Evolutionary conservation across 2,888 invertebrate genomes (phyloP), one percentile per base, ranked within the genome.

Genomic region (Belgica antarctica): DNA sequence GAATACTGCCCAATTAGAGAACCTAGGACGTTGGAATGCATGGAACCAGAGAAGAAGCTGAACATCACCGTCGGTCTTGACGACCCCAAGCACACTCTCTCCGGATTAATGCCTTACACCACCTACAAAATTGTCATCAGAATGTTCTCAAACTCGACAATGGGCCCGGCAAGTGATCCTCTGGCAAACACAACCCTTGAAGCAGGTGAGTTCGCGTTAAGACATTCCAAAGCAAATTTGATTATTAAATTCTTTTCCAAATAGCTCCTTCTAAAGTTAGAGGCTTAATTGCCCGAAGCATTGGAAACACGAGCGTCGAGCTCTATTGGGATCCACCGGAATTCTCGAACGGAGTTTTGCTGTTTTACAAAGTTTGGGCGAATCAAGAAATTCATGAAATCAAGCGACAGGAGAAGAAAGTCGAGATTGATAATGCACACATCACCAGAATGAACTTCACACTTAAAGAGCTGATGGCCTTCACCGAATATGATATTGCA

Each of bases 51-150:
- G 75, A 76, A 71, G 76, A 80, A 73, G 76, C 75, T 72, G 15
- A 72, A 71, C 24, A 74, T 76, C 7, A 72, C 74, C 2, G 76
- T 74, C 47, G 71, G 46, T 15, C 17, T 27, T n/a, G 61, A 61
- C 4, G 2, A 31, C 0, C 24, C 73, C 2, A 75, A 82, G 73
- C 84, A 84, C 27, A 83, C 81, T 46, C 83, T 92, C n/a, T 81
- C 80, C 0, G 81, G 83, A 65, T 80, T 94, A 68, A 85, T 85
- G 73, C 90, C 93, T 0, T 90, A 87, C 75, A 88, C 88, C 2
- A 87, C 86, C 0, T 94, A 94, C 75, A 86, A 84, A 77, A 82
- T 92, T 62, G 82, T 82, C 22, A 85, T 93, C 72, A 83, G 87
- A 34, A 85, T 91, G 72, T 83, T 83, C 41, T 85, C 86, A 0